Conservation (phyloP, 2,797 vertebrate genomes). For the Varecia variegata region DNA sequence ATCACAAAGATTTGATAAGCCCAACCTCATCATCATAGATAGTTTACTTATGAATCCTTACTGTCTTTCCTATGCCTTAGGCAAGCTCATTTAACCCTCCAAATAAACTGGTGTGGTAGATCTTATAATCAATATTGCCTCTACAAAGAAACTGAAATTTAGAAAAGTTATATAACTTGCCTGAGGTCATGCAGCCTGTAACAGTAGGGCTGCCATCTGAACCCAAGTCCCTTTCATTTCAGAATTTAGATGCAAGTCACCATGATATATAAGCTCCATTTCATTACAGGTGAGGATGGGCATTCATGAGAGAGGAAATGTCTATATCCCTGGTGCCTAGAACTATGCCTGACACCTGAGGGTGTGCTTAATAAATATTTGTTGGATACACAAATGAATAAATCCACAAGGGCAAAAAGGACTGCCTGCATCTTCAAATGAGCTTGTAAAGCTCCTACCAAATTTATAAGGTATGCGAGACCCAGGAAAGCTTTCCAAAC, state of each 20-base stretch:
- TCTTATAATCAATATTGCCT: not conserved
- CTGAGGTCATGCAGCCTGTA: not conserved
- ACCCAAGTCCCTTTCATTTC: not conserved
- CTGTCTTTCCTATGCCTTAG: not conserved
- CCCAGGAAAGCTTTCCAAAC: not conserved
- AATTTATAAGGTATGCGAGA: not conserved
- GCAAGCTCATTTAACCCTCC: not conserved
- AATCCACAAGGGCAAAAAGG: not conserved
- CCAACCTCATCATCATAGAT: not conserved
- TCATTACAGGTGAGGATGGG: not conserved
- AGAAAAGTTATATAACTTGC: not conserved
- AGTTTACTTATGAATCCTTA: not conserved
- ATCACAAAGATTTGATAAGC: not conserved
- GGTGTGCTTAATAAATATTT: not conserved
- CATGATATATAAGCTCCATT: not conserved
- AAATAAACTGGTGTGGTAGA: not conserved
- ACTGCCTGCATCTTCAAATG: not conserved
- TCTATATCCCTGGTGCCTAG: not conserved
- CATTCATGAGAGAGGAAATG: not conserved
- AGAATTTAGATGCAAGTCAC: not conserved
- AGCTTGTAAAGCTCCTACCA: not conserved
- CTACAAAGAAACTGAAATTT: conserved; percentile 4
- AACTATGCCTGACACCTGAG: not conserved
- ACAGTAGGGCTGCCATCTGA: not conserved
- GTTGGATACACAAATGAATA: not conserved